Evolutionary conservation across 2,797 vertebrate species (phyloP), one percentile per base, ranked within the genome.

Genomic region (Channa striata): DNA sequence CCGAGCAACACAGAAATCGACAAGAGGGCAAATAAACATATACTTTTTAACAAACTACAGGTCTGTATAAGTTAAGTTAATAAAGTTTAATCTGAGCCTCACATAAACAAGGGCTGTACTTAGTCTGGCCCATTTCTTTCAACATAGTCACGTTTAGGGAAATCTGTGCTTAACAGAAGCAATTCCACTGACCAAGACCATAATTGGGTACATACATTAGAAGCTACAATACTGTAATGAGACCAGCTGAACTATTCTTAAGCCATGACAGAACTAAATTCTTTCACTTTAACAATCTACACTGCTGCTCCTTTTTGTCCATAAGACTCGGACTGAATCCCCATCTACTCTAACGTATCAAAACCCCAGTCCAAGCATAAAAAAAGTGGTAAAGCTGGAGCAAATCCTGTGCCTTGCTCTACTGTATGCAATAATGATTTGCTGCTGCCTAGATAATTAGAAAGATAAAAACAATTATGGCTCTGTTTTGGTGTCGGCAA

Each of bases 251-350:
- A 54, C 23, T 42, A 1, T 14, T 14, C 17, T 3, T 23, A 30
- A 52, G 33, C 1, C 16, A 25, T 21, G 5, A 42, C 66, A 42
- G 47, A 71, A 49, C 9, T 47, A 19, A 39, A n/a, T 30, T 11
- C 20, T 54, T 34, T 50, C 40, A 9, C 47, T 67, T 66, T 78
- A 64, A 70, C 62, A 30, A 72, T 70, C 42, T 59, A 16, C 8
- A 52, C 47, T n/a, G 19, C 62, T 46, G 40, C n/a, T 21, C 36
- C 25, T 67, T 60, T 40, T n/a, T 23, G 43, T 58, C 36, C 48
- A 2, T 6, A 42, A 1, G 13, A 42, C 80, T 76, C 72, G 76
- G 77, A 84, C 73, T 50, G 50, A 87, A 80, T 25, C 79, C 72
- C 82, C 81, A 77, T 78, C 23, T 16, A 11, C 34, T 8, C 4